Conservation (phyloP, 2,797 vertebrate genomes). For the Taenioides sp. region DNA sequence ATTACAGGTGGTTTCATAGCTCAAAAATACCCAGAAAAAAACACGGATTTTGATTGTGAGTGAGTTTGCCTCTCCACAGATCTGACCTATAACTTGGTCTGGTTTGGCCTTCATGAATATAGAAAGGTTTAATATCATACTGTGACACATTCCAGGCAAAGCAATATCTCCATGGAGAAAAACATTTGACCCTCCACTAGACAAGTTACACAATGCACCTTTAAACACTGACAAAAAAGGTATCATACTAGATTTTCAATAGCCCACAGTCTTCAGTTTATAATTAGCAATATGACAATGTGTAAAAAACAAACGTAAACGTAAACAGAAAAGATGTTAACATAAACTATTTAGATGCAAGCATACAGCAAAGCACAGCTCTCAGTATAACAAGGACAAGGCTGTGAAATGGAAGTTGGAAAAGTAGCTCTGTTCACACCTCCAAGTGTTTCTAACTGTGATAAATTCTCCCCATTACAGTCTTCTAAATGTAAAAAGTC, state of each 20-base stretch:
- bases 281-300: background rate
- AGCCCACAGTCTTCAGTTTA: background rate
- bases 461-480: background rate
- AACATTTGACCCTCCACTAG: too few relatives aligned
- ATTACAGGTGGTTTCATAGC: too few relatives aligned
- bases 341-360: too few relatives aligned
- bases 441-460: constrained; percentile 1
- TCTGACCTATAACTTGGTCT: too few relatives aligned
- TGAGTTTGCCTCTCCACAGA: too few relatives aligned
- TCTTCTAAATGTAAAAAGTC: background rate
- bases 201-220: background rate
- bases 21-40: too few relatives aligned
- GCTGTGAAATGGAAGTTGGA: background rate
- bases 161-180: too few relatives aligned
- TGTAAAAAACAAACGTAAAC: background rate
- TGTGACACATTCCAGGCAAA: too few relatives aligned
- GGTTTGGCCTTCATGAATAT: too few relatives aligned
- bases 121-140: too few relatives aligned
- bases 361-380: background rate
- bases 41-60: too few relatives aligned
- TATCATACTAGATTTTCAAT: background rate
- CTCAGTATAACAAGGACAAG: background rate
- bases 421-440: background rate
- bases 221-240: too few relatives aligned
- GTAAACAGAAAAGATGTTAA: background rate